Evolutionary conservation across 2,113 vertebrate genomes (phyloP), one percentile per base, ranked within the genome.

Genomic region (Catagonus wagneri): DNA sequence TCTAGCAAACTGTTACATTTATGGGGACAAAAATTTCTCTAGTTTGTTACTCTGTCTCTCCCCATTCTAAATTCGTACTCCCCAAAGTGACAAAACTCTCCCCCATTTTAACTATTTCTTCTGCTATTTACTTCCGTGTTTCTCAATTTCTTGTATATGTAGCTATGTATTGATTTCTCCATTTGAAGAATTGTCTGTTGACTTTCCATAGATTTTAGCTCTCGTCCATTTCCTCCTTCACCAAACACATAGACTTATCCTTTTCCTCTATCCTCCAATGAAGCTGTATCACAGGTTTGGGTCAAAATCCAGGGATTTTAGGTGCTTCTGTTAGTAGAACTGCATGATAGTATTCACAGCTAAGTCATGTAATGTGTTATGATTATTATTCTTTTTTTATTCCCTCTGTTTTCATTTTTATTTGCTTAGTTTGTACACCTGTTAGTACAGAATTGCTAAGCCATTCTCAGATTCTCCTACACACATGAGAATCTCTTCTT

Each of bases 91-190:
- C 10, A 13, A 78, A n/a, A 6, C 58, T 54, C 44, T 83, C 27
- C 23, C 27, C 3, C 20, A 5, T 69, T 65, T 22, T 9, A 34
- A 66, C 44, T 29, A 6, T 75, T 60, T 78, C 14, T 74, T 32
- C 22, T 78, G 78, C n/a, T 27, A 0, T 29, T 61, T 56, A 25
- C 7, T 44, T 90, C 20, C 79, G 0, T 29, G 39, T 86, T 94
- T 89, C 78, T 66, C 61, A 17, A 2, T 84, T 93, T 95, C 79
- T 88, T 72, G 23, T 58, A 13, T 81, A 36, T 14, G 12, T 34
- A 71, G 69, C 14, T 50, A 11, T 80, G 79, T 93, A 27, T 90
- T 96, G 63, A 88, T 74, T 75, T 90, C 52, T 85, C 27, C 14
- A 3, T 95, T 90, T 81, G 68, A 63, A 71, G 61, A 84, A 83